phyloP scores from a whole-genome alignment of 2,797 vertebrate genomes.

The Sphaeramia orbicularis region DNA sequence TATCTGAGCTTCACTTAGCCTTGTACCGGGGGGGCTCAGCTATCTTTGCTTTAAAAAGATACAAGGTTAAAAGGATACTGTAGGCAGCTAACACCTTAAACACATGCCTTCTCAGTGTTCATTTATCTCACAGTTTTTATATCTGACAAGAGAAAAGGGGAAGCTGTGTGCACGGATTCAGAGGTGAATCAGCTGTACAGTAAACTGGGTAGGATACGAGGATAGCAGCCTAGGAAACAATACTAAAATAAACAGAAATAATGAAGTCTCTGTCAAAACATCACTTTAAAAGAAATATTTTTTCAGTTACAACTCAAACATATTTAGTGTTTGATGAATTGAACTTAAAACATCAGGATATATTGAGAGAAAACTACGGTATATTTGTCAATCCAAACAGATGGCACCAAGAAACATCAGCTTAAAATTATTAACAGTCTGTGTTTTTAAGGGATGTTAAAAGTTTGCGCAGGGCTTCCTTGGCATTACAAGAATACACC shows the following conservation, averaged over 20 bases:
- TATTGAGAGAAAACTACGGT: too few relatives aligned
- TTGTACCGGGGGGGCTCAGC: background rate
- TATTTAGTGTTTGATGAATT: too few relatives aligned
- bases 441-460: background rate
- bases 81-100: background rate
- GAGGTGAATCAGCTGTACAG: constrained; percentile 12
- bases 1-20: constrained; percentile 15
- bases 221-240: constrained; percentile 14
- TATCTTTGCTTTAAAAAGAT: constrained; percentile 16
- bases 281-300: too few relatives aligned
- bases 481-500: background rate
- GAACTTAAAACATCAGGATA: too few relatives aligned
- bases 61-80: background rate
- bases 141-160: constrained; percentile 1
- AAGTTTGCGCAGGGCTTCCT: background rate
- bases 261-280: too few relatives aligned
- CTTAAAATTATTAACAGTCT: too few relatives aligned
- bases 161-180: constrained; percentile 23
- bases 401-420: too few relatives aligned
- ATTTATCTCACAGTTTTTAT: constrained; percentile 10
- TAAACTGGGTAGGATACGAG: constrained; percentile 15
- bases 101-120: background rate
- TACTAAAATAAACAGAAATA: constrained; percentile 22
- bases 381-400: too few relatives aligned
- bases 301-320: too few relatives aligned